A percentile compares a stretch with the other conserved stretches of the same genome.
These are phyloP conservation scores for Paralichthys olivaceus DNA, from an alignment of 2,113 vertebrate genomes.

Conservation along the genomic window DNA sequence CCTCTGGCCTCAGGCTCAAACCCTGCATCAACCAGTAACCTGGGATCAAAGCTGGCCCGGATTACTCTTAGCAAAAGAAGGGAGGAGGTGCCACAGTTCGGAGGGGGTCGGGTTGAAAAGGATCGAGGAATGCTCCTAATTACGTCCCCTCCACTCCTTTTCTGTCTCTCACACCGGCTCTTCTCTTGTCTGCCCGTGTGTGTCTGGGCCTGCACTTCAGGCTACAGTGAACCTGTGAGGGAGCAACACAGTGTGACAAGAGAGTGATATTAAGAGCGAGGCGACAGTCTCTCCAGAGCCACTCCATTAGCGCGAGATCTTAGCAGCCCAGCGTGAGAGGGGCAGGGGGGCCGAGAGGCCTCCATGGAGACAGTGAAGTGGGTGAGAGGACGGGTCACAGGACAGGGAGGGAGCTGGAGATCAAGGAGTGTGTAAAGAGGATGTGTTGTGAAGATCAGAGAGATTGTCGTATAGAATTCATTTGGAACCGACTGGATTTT, in stretches of 20 bases:
- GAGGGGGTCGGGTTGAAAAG: constrained; percentile 77
- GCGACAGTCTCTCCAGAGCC: constrained; percentile 62
- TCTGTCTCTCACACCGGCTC: constrained; percentile 57
- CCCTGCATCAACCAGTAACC: constrained; percentile 70
- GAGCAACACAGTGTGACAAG: constrained; percentile 76
- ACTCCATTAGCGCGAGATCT: constrained; percentile 64
- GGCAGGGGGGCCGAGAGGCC: constrained; percentile 29
- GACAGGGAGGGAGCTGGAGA: constrained; percentile 62
- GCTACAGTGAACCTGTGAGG: constrained; percentile 79
- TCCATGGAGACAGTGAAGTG: constrained; percentile 59
- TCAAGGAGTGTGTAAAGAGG: constrained; percentile 75
- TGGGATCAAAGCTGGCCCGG: constrained; percentile 85
- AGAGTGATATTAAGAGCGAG: constrained; percentile 79
- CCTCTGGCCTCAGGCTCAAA: constrained; percentile 64
- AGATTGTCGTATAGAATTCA: constrained; percentile 62
- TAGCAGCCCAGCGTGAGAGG: constrained; percentile 42
- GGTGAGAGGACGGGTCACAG: constrained; percentile 64
- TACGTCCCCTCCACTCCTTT: constrained; percentile 80
- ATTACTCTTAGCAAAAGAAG: constrained; percentile 78
- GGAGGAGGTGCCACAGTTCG: constrained; percentile 64
- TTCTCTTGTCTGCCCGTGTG: constrained; percentile 59
- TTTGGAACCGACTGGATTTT: constrained; percentile 31
- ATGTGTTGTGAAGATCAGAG: constrained; percentile 73
- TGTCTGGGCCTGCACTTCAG: constrained; percentile 73
- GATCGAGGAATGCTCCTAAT: constrained; percentile 87